Percentiles rank a stretch among this genome's conserved stretches.
Evolutionary conservation across 2,113 vertebrate genomes (phyloP).

Genomic region (Laticauda colubrina): DNA sequence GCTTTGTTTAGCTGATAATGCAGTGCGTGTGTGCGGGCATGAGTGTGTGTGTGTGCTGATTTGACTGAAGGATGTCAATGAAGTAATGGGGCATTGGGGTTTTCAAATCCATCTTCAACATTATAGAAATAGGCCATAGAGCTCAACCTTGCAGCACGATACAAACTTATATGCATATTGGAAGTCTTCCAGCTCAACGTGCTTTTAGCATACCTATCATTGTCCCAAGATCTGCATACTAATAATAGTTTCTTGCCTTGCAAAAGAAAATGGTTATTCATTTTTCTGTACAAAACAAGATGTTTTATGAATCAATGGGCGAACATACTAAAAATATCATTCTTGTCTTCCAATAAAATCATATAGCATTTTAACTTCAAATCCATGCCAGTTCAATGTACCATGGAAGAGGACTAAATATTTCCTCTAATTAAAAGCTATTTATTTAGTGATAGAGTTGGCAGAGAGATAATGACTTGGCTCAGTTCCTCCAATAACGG

Average conservation of each 20-base stretch:
- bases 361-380: neutral
- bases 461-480: neutral
- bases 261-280: neutral
- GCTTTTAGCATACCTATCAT: neutral
- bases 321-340: neutral
- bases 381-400: neutral
- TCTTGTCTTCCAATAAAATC: neutral
- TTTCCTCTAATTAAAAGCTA: neutral
- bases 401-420: neutral
- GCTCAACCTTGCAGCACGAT: neutral
- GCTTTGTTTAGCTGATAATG: slow-evolving; percentile 12
- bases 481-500: neutral
- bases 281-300: neutral
- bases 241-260: neutral
- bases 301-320: neutral
- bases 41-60: neutral
- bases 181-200: neutral
- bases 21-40: neutral
- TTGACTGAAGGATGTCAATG: neutral
- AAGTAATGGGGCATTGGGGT: neutral
- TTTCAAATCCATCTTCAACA: neutral
- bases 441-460: neutral
- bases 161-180: neutral
- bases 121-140: neutral
- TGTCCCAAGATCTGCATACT: neutral